Evolutionary conservation across 1,140 invertebrate species (phyloP).

Genomic region (Drosophila lacteicornis): DNA sequence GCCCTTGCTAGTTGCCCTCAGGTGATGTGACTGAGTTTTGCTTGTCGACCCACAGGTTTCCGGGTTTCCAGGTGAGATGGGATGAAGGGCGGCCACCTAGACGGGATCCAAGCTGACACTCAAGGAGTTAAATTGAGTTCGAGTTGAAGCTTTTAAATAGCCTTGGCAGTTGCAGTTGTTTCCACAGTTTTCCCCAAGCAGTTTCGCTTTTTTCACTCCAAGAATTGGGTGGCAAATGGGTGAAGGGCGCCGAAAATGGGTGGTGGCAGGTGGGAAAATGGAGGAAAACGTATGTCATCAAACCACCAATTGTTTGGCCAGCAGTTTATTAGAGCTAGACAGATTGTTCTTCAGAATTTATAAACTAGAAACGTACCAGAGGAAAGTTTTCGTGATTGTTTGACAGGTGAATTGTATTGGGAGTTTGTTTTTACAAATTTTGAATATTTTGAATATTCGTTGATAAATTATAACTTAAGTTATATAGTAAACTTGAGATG

Average conservation of each 20-base stretch:
- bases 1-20: slow-evolving; percentile 48
- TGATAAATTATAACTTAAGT: too few relatives aligned
- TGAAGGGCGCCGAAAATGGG: slow-evolving; percentile 1
- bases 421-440: background rate
- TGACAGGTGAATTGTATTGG: background rate
- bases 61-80: background rate
- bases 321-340: slow-evolving; percentile 26
- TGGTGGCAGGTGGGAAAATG: background rate
- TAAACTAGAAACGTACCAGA: slow-evolving; percentile 13
- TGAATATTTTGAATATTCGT: background rate
- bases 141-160: slow-evolving; percentile 67
- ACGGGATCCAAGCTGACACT: slow-evolving; percentile 45
- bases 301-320: slow-evolving; percentile 48
- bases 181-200: slow-evolving; percentile 44
- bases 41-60: slow-evolving; percentile 46
- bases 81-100: slow-evolving; percentile 25
- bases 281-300: slow-evolving; percentile 39
- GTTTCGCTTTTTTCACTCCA: slow-evolving; percentile 30
- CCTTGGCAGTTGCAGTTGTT: slow-evolving; percentile 69
- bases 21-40: slow-evolving; percentile 69
- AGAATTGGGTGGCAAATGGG: slow-evolving; percentile 4
- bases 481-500: too few relatives aligned
- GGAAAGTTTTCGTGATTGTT: background rate
- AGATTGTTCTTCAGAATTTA: slow-evolving; percentile 38
- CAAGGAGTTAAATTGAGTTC: slow-evolving; percentile 58